These are phyloP conservation scores for Harpagus bidentatus DNA, from an alignment of 2,113 vertebrate genomes.

Conservation along the genomic window DNA sequence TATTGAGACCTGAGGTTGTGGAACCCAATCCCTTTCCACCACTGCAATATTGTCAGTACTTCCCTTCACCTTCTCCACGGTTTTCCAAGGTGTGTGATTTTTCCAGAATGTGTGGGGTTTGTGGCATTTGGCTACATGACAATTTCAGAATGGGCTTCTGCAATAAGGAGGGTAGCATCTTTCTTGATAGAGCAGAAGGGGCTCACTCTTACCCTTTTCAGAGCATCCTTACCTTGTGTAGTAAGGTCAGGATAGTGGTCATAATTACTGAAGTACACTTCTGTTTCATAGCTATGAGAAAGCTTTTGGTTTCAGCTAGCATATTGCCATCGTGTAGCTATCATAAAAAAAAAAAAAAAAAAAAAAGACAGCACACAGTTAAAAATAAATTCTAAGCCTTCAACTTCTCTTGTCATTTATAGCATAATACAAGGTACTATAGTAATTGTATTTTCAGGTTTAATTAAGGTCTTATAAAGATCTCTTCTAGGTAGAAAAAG, in stretches of 20 bases:
- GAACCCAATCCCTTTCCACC: not conserved
- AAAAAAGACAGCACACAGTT: not conserved
- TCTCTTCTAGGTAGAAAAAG: not conserved
- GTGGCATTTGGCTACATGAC: not conserved
- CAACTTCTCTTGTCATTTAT: not conserved
- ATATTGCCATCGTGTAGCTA: slow-evolving; percentile 74
- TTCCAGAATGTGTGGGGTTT: not conserved
- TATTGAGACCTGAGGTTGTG: not conserved
- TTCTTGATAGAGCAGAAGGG: not conserved
- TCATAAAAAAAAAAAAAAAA: not conserved
- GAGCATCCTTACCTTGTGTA: slow-evolving; percentile 85
- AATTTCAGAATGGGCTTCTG: not conserved
- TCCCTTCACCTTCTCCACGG: not conserved
- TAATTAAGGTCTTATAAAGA: not conserved
- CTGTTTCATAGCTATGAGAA: slow-evolving; percentile 74
- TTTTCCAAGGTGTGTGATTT: not conserved
- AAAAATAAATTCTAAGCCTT: not conserved
- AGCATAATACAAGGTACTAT: not conserved
- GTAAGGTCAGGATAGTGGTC: slow-evolving; percentile 72
- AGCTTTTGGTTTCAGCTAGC: slow-evolving; percentile 69
- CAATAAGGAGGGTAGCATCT: not conserved
- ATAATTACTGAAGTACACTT: slow-evolving; percentile 68
- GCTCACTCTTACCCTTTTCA: not conserved
- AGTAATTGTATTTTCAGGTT: not conserved
- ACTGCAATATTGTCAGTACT: not conserved